Evolutionary conservation across 2,113 vertebrate genomes (phyloP), one percentile per base, ranked within the genome.

Genomic region (Bombycilla garrulus): DNA sequence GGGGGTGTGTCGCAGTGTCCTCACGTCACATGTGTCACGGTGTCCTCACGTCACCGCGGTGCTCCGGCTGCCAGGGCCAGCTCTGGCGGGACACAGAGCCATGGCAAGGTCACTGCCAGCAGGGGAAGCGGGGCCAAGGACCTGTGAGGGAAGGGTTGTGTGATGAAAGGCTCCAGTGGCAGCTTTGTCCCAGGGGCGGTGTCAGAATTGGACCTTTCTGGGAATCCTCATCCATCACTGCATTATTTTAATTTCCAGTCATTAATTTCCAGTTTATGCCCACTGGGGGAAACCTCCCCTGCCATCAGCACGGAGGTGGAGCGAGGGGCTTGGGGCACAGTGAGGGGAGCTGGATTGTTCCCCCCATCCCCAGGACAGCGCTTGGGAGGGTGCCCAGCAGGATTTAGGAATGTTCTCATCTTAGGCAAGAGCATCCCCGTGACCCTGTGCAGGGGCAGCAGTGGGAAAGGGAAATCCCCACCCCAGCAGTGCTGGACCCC

Each of bases 171-270:
- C 65, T 58, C 23, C 44, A 7, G 69, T 1, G 5, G 36, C n/a
- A 6, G 44, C 3, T 58, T 51, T 57, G 50, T 40, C 40, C 0
- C 2, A 9, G 65, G 1, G 38, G 35, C 6, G 2, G 48, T 3
- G 25, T 4, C 70, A 33, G 23, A 18, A 33, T 1, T 4, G 2
- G 57, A 15, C 20, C 15, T 40, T 35, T 10, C 15, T 20, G 9
- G 3, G 56, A 5, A 0, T 29, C 40, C 26, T 47, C 48, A 1
- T 11, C 83, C 29, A 0, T 11, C 40, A 1, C 58, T 12, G 38
- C 0, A 0, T 33, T 47, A 5, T 33, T 65, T 22, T n/a, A n/a
- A n/a, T n/a, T n/a, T n/a, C n/a, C n/a, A 12, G 5, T 25, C 31
- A 2, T 18, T 28, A 1, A 12, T 36, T 31, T 26, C 15, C n/a